Evolutionary conservation across 2,113 vertebrate genomes (phyloP).

Genomic region (Neogobius melanostomus): DNA sequence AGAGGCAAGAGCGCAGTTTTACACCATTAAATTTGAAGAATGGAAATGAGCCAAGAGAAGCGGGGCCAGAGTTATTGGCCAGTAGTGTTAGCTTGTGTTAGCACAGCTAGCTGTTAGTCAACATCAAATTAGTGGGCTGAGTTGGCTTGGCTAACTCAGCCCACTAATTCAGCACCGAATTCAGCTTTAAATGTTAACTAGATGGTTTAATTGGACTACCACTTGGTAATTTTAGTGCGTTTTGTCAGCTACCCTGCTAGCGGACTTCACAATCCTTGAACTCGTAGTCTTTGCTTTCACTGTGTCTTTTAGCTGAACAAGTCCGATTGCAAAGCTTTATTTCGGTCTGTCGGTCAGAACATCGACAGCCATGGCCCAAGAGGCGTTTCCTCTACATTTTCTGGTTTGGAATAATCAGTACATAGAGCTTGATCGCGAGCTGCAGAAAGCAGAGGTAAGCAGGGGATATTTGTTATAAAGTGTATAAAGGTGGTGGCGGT

Average conservation of each 20-base stretch:
- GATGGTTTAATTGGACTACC: background rate
- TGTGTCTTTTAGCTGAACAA: conserved; percentile 32
- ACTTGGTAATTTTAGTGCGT: conserved; percentile 18
- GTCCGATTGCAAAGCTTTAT: conserved; percentile 21
- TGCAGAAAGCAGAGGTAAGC: conserved; percentile 79
- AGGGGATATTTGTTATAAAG: background rate
- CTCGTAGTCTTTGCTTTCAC: conserved; percentile 22
- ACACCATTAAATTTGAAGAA: conserved; percentile 18
- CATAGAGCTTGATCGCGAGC: conserved; percentile 84
- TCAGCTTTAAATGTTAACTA: background rate
- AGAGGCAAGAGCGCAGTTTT: background rate
- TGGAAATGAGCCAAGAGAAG: conserved; percentile 41
- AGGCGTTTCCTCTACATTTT: conserved; percentile 85
- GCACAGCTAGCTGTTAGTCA: conserved; percentile 53
- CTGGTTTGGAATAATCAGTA: conserved; percentile 90
- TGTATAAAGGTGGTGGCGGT: conserved; percentile 1
- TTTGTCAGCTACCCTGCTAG: conserved; percentile 41
- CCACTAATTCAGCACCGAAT: conserved; percentile 60
- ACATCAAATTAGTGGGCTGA: conserved; percentile 66
- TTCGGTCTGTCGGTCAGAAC: background rate
- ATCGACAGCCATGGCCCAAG: conserved; percentile 73
- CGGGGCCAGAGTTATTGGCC: conserved; percentile 53
- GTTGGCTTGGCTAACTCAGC: conserved; percentile 66
- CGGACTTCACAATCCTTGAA: conserved; percentile 16
- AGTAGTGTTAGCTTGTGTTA: conserved; percentile 58